phyloP scores from a whole-genome alignment of 2,797 vertebrate species.

The Macroramphosus scolopax region DNA sequence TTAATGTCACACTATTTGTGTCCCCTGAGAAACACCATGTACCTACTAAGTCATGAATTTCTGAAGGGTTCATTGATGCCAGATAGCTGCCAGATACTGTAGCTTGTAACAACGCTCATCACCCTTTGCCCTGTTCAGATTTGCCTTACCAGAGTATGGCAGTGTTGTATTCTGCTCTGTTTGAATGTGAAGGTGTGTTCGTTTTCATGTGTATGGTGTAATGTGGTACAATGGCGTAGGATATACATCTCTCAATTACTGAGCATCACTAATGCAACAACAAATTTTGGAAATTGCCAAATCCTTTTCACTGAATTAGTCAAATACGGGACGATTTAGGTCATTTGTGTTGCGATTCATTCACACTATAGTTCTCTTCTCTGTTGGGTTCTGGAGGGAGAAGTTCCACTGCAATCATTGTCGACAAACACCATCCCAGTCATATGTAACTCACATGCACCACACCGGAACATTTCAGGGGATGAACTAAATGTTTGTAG shows the following conservation, averaged over 20 bases:
- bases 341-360: no score
- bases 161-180: slow-evolving; percentile 52
- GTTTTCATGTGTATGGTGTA: slow-evolving; percentile 20
- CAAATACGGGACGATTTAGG: slow-evolving; percentile 27
- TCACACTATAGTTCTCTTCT: no score
- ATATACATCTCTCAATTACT: no score
- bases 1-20: slow-evolving; percentile 36
- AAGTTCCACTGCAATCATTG: no score
- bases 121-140: slow-evolving; percentile 63
- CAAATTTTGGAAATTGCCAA: slow-evolving; percentile 33
- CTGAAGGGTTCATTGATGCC: no score
- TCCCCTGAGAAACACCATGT: slow-evolving; percentile 39
- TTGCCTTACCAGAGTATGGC: slow-evolving; percentile 70
- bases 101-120: slow-evolving; percentile 41
- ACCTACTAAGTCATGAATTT: no score
- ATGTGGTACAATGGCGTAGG: slow-evolving; percentile 13
- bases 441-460: no score
- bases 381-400: no score
- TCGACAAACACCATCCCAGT: no score
- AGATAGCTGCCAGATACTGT: no score
- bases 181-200: slow-evolving; percentile 45
- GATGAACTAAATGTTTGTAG: no score
- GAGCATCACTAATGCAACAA: slow-evolving; percentile 28
- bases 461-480: no score
- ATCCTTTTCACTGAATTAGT: slow-evolving; percentile 18